phyloP scores from a whole-genome alignment of 2,113 vertebrate genomes.

The Cebidichthys violaceus region DNA sequence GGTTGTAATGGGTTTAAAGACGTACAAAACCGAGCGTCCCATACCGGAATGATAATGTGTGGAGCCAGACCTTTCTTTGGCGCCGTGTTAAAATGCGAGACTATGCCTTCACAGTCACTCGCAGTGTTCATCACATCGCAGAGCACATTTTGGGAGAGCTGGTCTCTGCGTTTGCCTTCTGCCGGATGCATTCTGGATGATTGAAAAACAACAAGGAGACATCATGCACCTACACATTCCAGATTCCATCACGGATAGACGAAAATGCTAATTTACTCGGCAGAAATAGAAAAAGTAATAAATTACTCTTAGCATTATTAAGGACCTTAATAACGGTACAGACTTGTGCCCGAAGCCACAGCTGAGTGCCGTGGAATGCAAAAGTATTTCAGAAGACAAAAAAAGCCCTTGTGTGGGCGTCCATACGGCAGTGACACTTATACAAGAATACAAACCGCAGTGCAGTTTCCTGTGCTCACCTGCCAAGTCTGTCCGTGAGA shows the following conservation, averaged over 20 bases:
- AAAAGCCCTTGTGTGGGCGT: not conserved
- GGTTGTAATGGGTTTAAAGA: not conserved
- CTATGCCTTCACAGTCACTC: not conserved
- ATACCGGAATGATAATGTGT: not conserved
- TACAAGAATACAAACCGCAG: not conserved
- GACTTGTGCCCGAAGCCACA: not conserved
- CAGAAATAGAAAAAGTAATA: not conserved
- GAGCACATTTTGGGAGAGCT: slow-evolving; percentile 84
- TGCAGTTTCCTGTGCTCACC: slow-evolving; percentile 76
- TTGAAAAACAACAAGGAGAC: slow-evolving; percentile 9
- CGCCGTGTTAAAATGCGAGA: not conserved
- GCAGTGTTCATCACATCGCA: slow-evolving; percentile 82
- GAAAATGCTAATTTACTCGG: not conserved
- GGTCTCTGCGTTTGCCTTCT: slow-evolving; percentile 86
- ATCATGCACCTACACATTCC: not conserved
- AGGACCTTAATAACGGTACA: too few species aligned
- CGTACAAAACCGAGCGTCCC: not conserved
- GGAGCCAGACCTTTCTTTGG: not conserved
- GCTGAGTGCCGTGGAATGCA: not conserved
- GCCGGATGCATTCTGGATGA: slow-evolving; percentile 89
- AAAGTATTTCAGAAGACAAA: not conserved
- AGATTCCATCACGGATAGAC: not conserved
- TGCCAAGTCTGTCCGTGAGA: slow-evolving; percentile 88
- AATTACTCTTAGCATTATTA: not conserved
- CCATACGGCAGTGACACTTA: not conserved